Base-by-base conservation (phyloP, 2,113 vertebrate species). In the Oryzias woworae region DNA sequence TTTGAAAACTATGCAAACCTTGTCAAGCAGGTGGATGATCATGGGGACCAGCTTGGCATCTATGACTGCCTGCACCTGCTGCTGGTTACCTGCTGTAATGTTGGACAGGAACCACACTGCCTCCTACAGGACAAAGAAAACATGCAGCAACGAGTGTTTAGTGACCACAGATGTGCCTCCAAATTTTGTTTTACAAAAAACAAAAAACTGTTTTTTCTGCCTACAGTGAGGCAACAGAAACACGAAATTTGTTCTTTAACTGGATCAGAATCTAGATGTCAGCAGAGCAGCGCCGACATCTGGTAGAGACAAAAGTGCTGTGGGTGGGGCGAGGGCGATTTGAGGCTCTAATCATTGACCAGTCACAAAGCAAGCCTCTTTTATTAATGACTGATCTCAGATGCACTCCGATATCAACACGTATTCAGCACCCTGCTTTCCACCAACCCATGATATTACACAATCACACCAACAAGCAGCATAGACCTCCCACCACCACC, bases 31-130 rank as follows among this genome's bases (percentile, higher is more conserved):
- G 80, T 96, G 96, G 86, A 99, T 96, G 89, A 99, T 99, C 98
- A 99, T 99, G 70, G 98, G 95, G 78, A 99, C 96, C 57, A 99
- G 94, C 77, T 93, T 97, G 67, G 98, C 97, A 70, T 99, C 98
- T 71, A 99, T 99, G 77, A 99, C 98, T 1, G 97, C 98, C 86
- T 99, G 98, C 70, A 99, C 98, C 89, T 99, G 98, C 86, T 99
- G 97, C 84, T 99, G 98, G 88, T 99, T 99, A 75, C 98, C 98
- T 71, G 98, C 98, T 45, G 98, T 99, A 87, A 99, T 98, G 92
- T 99, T 99, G 54, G 98, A 99, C 46, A 99, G 92, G 92, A 99
- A 99, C 98, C 98, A 99, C 76, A 99, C 98, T 15, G 98, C 98
- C 92, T 99, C 98, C 98, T 99, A 83, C 49, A 91, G 81, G 90